Base-by-base conservation (phyloP, 2,113 vertebrate genomes). In the Gambusia affinis region DNA sequence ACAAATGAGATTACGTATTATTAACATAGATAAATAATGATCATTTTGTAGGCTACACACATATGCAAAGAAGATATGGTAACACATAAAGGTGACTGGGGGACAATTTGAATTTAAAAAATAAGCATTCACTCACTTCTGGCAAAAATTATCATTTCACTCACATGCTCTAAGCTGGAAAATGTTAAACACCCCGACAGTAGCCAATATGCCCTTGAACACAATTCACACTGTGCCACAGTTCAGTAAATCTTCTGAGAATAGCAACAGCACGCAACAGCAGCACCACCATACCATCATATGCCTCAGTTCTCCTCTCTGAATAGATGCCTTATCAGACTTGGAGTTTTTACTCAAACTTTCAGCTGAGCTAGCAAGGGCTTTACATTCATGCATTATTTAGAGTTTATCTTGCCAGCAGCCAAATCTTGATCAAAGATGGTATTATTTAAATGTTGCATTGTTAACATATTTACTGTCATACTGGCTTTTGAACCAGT, bases 101-200 rank as follows among this genome's bases (percentile, higher is more conserved):
- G 75, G 76, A 64, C 12, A 11, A 80, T 81, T 86, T 83, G 73
- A 88, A 83, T 88, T 87, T 68, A 57, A 42, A 87, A 91, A 82
- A 83, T 72, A 87, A 86, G 72, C 78, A 79, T 88, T 91, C 84
- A 80, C 79, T 87, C 75, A 81, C 76, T 80, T 69, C 31, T 57
- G 85, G 72, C 78, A 19, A 80, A 85, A 74, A 88, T 92, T 88
- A 93, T 84, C 76, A 88, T 91, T 88, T 92, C 81, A 85, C 84
- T 89, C 72, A 70, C 72, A 6, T 1, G 39, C 81, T 87, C 80
- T 87, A 78, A 87, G 78, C 70, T 1, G 31, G 24, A 79, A 79
- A 85, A 84, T 80, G 79, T 80, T 82, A 87, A 85, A 70, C 77
- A 60, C 76, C 67, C 82, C 65, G 79, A 84, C 83, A 76, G 79